Evolutionary conservation across 2,113 vertebrate species (phyloP).

Genomic region (Bothrops jararaca): DNA sequence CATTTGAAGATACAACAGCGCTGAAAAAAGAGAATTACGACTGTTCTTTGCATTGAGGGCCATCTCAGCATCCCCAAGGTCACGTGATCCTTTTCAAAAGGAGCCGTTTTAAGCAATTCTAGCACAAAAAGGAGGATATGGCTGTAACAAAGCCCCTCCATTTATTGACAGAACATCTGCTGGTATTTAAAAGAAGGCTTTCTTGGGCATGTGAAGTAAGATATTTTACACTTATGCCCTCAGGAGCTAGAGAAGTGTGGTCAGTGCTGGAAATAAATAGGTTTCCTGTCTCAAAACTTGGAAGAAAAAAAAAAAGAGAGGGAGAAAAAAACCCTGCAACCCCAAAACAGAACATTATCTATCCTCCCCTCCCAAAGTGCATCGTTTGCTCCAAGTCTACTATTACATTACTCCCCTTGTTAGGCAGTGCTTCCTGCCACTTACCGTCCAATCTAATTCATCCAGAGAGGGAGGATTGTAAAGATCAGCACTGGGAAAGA

Average conservation of each 20-base stretch:
- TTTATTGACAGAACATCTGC: conserved; percentile 10
- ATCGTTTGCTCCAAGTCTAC: neutral
- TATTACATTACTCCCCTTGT: neutral
- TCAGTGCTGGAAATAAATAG: conserved; percentile 2
- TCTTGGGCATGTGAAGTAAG: neutral
- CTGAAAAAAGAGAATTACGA: too few relatives aligned
- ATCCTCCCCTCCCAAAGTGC: too few relatives aligned
- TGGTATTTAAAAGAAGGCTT: neutral
- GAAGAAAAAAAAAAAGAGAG: neutral
- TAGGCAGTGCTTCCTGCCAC: neutral
- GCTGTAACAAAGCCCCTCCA: neutral
- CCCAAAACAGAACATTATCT: too few relatives aligned
- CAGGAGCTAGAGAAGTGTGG: neutral
- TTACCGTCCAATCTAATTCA: conserved; percentile 6
- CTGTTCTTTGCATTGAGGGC: too few relatives aligned
- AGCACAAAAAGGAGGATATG: neutral
- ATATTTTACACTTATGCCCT: neutral
- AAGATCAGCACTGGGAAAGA: neutral
- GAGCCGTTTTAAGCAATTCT: neutral
- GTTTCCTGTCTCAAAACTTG: neutral
- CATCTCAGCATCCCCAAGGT: too few relatives aligned
- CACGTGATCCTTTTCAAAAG: neutral
- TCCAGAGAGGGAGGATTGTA: neutral
- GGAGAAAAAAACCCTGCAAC: too few relatives aligned
- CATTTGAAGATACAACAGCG: too few relatives aligned